These are phyloP conservation scores for Osmerus eperlanus DNA, from an alignment of 2,113 vertebrate species.

Conservation along the genomic window DNA sequence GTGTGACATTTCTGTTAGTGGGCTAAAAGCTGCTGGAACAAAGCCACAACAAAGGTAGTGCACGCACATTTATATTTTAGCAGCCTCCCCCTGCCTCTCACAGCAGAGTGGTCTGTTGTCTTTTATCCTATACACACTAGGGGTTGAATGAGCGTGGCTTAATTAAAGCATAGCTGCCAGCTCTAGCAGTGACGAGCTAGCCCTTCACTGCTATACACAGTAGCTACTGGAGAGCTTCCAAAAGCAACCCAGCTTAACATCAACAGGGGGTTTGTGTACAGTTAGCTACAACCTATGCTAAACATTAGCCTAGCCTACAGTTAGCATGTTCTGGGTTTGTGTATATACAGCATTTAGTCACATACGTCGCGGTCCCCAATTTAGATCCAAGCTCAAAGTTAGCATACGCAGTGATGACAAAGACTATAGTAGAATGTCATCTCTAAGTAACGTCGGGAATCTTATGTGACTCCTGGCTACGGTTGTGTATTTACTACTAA, in stretches of 20 bases:
- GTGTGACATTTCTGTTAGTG: no score
- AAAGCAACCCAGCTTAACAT: not conserved
- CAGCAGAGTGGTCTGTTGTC: constrained; percentile 32
- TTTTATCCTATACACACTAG: constrained; percentile 27
- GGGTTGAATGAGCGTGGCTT: constrained; percentile 29
- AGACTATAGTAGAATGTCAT: no score
- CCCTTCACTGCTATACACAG: no score
- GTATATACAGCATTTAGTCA: not conserved
- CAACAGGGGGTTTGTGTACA: constrained; percentile 20
- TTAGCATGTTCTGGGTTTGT: not conserved
- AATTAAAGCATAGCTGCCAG: constrained; percentile 43
- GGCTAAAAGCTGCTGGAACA: no score
- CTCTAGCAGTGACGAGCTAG: not conserved
- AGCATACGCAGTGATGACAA: no score
- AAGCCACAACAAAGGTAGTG: constrained; percentile 28
- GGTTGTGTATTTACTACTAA: no score
- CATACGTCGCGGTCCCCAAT: no score
- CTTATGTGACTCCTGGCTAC: no score
- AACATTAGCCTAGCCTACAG: constrained; percentile 17
- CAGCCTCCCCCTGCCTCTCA: constrained; percentile 27
- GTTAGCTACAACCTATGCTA: constrained; percentile 24
- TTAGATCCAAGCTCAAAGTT: no score
- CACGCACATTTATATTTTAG: constrained; percentile 50
- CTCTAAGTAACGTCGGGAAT: no score
- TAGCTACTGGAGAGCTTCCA: constrained; percentile 6